A percentile compares a stretch with the other conserved stretches of the same genome.
These are phyloP conservation scores for Ctena decussata DNA, from an alignment of 2,888 invertebrate genomes.

Conservation along the genomic window DNA sequence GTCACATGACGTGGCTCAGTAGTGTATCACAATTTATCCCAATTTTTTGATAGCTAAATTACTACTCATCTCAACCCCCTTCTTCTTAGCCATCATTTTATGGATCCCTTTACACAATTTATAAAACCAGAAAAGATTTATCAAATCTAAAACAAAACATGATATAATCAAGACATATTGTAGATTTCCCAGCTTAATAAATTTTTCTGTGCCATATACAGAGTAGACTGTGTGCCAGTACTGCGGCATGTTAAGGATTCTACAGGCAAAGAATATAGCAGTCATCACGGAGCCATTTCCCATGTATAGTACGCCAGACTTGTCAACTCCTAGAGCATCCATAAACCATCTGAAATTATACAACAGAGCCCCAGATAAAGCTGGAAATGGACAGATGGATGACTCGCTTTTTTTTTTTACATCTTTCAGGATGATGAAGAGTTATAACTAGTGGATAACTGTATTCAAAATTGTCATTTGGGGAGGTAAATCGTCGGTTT, in stretches of 20 bases:
- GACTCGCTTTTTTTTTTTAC: no score
- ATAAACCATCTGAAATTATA: conserved; percentile 84
- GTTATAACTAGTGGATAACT: no score
- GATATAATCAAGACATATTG: conserved; percentile 80
- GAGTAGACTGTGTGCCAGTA: conserved; percentile 84
- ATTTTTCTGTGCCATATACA: conserved; percentile 79
- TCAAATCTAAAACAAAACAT: conserved; percentile 81
- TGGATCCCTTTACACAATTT: conserved; percentile 79
- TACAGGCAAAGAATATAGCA: conserved; percentile 81
- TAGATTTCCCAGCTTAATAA: conserved; percentile 78
- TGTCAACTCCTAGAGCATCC: conserved; percentile 77
- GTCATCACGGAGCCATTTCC: conserved; percentile 84
- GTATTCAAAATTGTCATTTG: no score
- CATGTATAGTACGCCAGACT: conserved; percentile 75
- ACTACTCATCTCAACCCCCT: neutral
- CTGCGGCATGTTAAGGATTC: conserved; percentile 82
- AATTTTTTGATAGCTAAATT: conserved; percentile 20
- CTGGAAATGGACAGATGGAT: no score
- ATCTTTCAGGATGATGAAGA: no score
- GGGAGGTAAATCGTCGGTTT: no score
- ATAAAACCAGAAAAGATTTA: conserved; percentile 85
- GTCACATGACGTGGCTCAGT: no score
- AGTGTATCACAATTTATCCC: conserved; percentile 30
- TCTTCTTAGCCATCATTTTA: conserved; percentile 65
- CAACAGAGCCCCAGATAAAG: no score